Base-by-base conservation (phyloP, 2,888 invertebrate species). In the Ophraella communa region DNA sequence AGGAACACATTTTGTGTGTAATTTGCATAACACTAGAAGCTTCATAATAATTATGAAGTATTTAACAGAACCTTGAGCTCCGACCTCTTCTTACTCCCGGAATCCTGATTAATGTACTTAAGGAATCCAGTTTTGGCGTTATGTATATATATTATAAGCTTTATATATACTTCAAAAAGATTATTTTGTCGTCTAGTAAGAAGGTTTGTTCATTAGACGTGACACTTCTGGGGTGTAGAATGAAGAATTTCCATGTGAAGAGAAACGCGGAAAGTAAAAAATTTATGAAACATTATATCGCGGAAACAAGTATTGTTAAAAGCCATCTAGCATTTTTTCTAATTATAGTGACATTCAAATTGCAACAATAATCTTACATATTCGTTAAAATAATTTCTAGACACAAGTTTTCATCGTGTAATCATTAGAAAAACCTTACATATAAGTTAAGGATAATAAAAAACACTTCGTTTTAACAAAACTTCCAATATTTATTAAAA, bases 101-200 rank as follows among this genome's bases (percentile, higher is more conserved):
- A 72, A 73, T 70, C 72, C 71, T 74, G 75, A 75, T 74, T 73
- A 74, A 75, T 74, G 73, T 73, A 74, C 71, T 73, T 66, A 66
- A 65, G 71, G 73, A 72, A 73, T 75, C 73, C 73, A 72, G 75
- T 74, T 73, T 74, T 74, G 71, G 70, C 71, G n/a, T n/a, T n/a
- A n/a, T n/a, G n/a, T n/a, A n/a, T n/a, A n/a, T n/a, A 72, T 74
- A 73, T 74, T 74, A 71, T 73, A 72, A 74, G 75, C 73, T 74
- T 73, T n/a, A n/a, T 73, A 74, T 74, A 74, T 72, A 73, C 65
- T 60, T 75, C 72, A 74, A 71, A n/a, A 72, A 68, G 73, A 73
- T 75, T 75, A 75, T 70, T 66, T 69, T 72, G 73, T 73, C 74
- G 71, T 56, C 59, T 72, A 71, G 61, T 66, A 70, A 71, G 65